These are phyloP conservation scores for Hyperoplus lanceolatus DNA, from an alignment of 2,797 vertebrate genomes.

Conservation along the genomic window DNA sequence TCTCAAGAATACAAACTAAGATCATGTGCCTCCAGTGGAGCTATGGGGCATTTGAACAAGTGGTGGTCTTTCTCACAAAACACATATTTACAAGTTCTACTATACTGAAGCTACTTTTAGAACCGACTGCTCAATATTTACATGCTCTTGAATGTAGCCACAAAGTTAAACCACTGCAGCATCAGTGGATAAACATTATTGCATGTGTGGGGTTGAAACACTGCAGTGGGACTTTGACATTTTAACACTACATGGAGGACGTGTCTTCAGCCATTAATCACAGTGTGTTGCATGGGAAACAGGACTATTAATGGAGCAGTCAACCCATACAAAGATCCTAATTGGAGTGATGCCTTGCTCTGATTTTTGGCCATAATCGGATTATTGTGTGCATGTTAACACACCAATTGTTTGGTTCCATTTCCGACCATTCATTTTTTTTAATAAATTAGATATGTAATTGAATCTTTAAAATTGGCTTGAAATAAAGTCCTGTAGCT, in stretches of 20 bases:
- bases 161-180: not conserved
- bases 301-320: slow-evolving; percentile 30
- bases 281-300: slow-evolving; percentile 18
- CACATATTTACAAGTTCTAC: not conserved
- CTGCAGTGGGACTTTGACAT: slow-evolving; percentile 13
- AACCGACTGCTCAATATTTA: not conserved
- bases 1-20: slow-evolving; percentile 5
- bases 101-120: not conserved
- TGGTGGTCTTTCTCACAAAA: slow-evolving; percentile 1
- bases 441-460: slow-evolving; percentile 7
- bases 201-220: not conserved
- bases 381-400: slow-evolving; percentile 52
- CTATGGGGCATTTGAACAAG: not conserved
- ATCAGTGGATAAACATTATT: slow-evolving; percentile 18
- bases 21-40: not conserved
- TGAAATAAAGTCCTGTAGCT: slow-evolving; percentile 7
- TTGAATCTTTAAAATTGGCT: slow-evolving; percentile 27
- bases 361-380: slow-evolving; percentile 37
- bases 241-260: slow-evolving; percentile 3
- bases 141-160: slow-evolving; percentile 3
- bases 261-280: slow-evolving; percentile 13
- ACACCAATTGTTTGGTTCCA: slow-evolving; percentile 29
- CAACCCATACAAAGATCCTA: slow-evolving; percentile 25
- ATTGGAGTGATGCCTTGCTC: slow-evolving; percentile 24
- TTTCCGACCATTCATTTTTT: slow-evolving; percentile 23